Evolutionary conservation across 2,888 invertebrate species (phyloP).

Genomic region (Callimorpha dominula): DNA sequence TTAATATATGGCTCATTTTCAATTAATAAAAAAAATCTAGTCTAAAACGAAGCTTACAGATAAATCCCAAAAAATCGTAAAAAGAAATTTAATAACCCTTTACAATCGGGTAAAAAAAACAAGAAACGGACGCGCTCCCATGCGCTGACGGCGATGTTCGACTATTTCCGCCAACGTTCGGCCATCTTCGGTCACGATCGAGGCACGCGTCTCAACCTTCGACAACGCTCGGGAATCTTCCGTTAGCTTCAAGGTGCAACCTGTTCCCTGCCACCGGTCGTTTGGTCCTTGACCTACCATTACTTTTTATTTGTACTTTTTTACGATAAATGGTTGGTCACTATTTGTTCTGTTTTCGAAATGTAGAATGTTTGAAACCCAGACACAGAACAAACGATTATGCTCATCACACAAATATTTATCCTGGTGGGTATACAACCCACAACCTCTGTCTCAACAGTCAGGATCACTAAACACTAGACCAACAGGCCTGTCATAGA

Average conservation of each 20-base stretch:
- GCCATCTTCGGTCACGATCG: conserved; percentile 35
- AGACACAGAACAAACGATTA: no score
- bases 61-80: background rate
- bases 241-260: conserved; percentile 43
- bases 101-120: conserved; percentile 27
- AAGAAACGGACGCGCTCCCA: conserved; percentile 25
- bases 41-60: no score
- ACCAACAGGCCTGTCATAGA: no score
- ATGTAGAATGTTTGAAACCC: no score
- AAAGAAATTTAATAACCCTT: background rate
- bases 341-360: conserved; percentile 25
- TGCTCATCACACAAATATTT: no score
- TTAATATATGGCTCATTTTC: no score
- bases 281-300: conserved; percentile 60
- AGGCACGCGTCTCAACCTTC: conserved; percentile 23
- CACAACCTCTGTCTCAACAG: no score
- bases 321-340: conserved; percentile 41
- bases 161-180: conserved; percentile 30
- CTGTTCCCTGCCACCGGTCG: conserved; percentile 57
- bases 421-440: no score
- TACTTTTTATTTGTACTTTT: conserved; percentile 42
- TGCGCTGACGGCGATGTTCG: conserved; percentile 29
- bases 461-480: no score
- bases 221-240: conserved; percentile 33
- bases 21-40: no score